Evolutionary conservation across 2,888 invertebrate genomes (phyloP), one percentile per base, ranked within the genome.

Genomic region (Tholera decimalis): DNA sequence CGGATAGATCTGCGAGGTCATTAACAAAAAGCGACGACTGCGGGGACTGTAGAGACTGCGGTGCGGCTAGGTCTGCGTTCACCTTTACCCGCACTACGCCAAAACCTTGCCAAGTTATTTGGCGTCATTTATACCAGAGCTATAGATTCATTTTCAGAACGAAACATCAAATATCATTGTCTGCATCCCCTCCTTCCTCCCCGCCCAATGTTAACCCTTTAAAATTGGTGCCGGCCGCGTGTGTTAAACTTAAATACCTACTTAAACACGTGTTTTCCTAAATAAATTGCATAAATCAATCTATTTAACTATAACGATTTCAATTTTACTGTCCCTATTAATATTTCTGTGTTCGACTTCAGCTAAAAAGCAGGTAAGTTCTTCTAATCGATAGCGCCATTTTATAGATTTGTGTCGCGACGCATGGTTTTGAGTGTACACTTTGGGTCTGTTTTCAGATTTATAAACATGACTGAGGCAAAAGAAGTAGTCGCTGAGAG

Each of bases 391-490:
- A 59, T 60, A 56, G 50, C 75, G 65, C 67, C 72, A 75, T 77
- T 75, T 66, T 64, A 55, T 24, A 58, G 46, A 63, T n/a, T n/a
- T 64, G 44, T 59, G 55, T 47, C 66, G 51, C 53, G 50, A 56
- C 65, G 49, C 64, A 46, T 61, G 64, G 30, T 57, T 57, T 71
- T 7, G 22, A 47, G 24, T 33, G 53, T 47, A 56, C 30, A 51
- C 41, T 64, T 54, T 47, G 9, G 24, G 0, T 47, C 39, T 57
- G 26, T 75, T 74, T 80, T 85, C 72, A 83, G 83, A 35, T 37
- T 62, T 4, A 0, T 56, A 69, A 79, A 69, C 84, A 95, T 95
- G 95, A 92, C 94, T 80, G 93, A 93, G 65, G 90, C 89, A 74
- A 91, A 92, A 70, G 92, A 94, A 85, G 83, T 87, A 15, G 77